Evolutionary conservation across 1,140 invertebrate genomes (phyloP).

Genomic region (Cylas formicarius): DNA sequence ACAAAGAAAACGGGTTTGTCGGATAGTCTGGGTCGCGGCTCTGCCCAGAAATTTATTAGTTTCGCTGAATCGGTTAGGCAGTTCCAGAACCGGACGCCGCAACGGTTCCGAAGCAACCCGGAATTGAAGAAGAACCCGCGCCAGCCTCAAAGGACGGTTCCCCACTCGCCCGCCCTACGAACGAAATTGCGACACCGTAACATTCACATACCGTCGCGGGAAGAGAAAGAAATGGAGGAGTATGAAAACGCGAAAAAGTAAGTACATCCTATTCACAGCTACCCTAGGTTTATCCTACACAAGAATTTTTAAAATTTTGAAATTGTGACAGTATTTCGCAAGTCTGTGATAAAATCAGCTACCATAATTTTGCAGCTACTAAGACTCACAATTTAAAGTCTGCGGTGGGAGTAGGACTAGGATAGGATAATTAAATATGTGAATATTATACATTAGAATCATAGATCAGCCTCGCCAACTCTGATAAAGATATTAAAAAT

Average conservation of each 20-base stretch:
- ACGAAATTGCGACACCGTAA: conserved; percentile 40
- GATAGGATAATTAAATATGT: too few relatives aligned
- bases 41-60: conserved; percentile 35
- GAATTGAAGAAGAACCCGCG: conserved; percentile 10
- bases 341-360: too few relatives aligned
- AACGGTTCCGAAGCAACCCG: conserved; percentile 40
- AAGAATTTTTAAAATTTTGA: conserved; percentile 8
- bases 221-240: conserved; percentile 39
- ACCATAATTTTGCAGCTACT: too few relatives aligned
- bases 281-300: neutral
- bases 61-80: conserved; percentile 43
- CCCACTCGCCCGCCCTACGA: conserved; percentile 42
- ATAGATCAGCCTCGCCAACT: too few relatives aligned
- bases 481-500: too few relatives aligned
- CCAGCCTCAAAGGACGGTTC: conserved; percentile 31
- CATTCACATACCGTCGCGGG: conserved; percentile 29
- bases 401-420: too few relatives aligned
- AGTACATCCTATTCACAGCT: neutral
- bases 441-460: too few relatives aligned
- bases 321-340: too few relatives aligned
- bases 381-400: too few relatives aligned
- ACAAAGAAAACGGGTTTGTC: too few relatives aligned
- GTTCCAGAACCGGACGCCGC: conserved; percentile 44
- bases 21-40: too few relatives aligned
- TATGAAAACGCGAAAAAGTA: conserved; percentile 21